phyloP scores from a whole-genome alignment of 2,113 vertebrate genomes.

The Phalacrocorax pelagicus region DNA sequence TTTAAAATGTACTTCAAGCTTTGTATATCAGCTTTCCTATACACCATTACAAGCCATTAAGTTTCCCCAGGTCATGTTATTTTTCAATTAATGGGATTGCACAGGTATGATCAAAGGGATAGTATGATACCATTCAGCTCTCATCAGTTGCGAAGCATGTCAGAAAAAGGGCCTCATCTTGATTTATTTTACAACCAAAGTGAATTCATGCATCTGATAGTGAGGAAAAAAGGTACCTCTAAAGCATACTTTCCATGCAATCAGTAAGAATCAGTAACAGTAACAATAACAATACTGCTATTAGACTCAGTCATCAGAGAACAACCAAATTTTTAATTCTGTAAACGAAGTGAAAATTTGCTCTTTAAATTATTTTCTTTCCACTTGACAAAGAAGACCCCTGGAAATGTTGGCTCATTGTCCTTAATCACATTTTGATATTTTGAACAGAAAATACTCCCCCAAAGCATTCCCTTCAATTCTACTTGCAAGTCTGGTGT shows the following conservation, averaged over 20 bases:
- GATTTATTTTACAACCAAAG: neutral
- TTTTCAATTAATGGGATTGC: constrained; percentile 16
- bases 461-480: neutral
- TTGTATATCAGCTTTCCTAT: neutral
- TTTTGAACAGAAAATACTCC: neutral
- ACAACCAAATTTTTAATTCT: neutral
- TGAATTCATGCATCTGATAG: neutral
- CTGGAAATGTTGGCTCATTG: neutral
- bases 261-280: neutral
- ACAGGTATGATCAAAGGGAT: neutral
- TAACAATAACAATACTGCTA: neutral
- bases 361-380: neutral
- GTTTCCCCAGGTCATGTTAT: neutral
- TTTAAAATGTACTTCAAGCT: neutral
- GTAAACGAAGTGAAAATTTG: neutral
- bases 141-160: neutral
- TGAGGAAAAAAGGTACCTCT: neutral
- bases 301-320: neutral
- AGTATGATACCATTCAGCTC: neutral
- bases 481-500: neutral
- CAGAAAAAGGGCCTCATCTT: neutral
- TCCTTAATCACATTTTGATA: neutral
- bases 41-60: neutral
- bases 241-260: neutral
- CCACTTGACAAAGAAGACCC: neutral